Percentiles rank a stretch among this genome's conserved stretches.
These are phyloP conservation scores for Phenacoccus solenopsis DNA, from an alignment of 1,140 invertebrate species.

Conservation along the genomic window DNA sequence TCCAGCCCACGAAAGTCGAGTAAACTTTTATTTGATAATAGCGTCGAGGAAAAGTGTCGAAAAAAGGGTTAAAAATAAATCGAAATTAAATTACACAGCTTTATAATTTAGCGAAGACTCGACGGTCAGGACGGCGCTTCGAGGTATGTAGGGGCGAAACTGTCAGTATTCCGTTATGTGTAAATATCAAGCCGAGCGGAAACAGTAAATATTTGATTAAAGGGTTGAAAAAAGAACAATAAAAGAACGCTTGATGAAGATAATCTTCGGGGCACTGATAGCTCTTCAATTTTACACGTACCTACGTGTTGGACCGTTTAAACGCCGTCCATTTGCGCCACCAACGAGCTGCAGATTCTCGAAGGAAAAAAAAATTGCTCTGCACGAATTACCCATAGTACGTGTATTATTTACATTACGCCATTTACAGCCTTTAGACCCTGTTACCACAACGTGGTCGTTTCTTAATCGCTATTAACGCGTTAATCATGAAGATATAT, in stretches of 20 bases:
- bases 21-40: constrained; percentile 3
- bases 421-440: background rate
- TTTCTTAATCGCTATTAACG: background rate
- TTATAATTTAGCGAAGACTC: background rate
- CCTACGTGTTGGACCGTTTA: background rate
- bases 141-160: background rate
- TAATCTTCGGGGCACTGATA: background rate
- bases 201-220: constrained; percentile 3
- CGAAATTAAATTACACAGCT: background rate
- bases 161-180: background rate
- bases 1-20: background rate
- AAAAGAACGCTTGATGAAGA: background rate
- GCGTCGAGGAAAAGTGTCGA: background rate
- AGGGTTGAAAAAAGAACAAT: constrained; percentile 2
- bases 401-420: too few species aligned
- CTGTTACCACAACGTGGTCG: too few species aligned
- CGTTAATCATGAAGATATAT: background rate
- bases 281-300: background rate
- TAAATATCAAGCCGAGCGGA: background rate
- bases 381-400: too few species aligned
- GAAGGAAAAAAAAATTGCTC: background rate
- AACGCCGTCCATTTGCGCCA: too few species aligned
- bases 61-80: constrained; percentile 3
- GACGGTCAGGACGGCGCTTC: background rate
- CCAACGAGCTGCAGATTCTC: too few species aligned